Percentiles rank a stretch among this genome's conserved stretches.
These are phyloP conservation scores for Mus caroli DNA, from an alignment of 2,797 vertebrate species.

Conservation along the genomic window DNA sequence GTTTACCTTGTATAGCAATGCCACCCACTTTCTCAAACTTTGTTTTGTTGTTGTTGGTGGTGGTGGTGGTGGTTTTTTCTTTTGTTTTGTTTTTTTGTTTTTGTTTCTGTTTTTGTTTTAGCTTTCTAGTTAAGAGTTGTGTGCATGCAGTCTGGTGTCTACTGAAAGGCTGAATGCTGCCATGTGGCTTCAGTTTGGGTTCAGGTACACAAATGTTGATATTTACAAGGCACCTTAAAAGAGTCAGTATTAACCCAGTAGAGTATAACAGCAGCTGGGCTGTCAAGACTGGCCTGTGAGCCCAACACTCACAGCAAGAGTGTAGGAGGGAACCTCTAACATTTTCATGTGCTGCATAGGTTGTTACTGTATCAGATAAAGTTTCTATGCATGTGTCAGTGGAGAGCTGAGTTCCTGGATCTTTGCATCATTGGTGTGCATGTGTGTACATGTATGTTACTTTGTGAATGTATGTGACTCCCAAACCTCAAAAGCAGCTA, in stretches of 20 bases:
- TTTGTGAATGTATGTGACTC: background rate
- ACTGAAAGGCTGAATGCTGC: slow-evolving; percentile 59
- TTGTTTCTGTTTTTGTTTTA: slow-evolving; percentile 43
- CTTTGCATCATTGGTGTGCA: background rate
- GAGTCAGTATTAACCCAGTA: slow-evolving; percentile 72
- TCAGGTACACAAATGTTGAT: slow-evolving; percentile 80
- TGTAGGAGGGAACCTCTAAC: background rate
- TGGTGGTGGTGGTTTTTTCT: no score
- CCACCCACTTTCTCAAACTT: background rate
- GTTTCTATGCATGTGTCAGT: background rate
- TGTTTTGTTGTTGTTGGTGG: no score
- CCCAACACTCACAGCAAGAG: background rate
- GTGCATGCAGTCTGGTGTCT: slow-evolving; percentile 29
- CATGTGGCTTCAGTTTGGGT: slow-evolving; percentile 62
- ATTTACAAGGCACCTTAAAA: slow-evolving; percentile 76
- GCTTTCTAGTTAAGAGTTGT: slow-evolving; percentile 71
- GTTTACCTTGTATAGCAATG: background rate
- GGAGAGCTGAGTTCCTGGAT: background rate
- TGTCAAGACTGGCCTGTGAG: slow-evolving; percentile 20
- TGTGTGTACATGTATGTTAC: no score
- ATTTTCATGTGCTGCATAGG: background rate
- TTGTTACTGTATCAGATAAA: background rate
- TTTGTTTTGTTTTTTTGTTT: no score
- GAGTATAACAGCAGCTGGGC: slow-evolving; percentile 51
- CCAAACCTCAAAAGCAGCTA: background rate